These are phyloP conservation scores for Leptoclinus maculatus DNA, from an alignment of 2,797 vertebrate genomes.

Conservation along the genomic window DNA sequence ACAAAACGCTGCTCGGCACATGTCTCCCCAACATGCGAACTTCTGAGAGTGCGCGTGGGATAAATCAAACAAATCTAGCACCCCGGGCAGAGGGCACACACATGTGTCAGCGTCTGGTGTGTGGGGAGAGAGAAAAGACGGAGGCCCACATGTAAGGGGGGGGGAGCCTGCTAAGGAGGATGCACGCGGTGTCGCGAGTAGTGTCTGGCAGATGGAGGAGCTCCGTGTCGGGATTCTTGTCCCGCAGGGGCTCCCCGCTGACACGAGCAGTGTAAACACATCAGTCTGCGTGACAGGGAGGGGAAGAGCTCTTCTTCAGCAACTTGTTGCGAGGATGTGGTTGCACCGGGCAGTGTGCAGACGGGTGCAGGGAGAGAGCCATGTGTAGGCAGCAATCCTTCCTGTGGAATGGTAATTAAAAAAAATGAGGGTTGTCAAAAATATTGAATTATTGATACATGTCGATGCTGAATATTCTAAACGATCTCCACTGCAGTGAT, in stretches of 20 bases:
- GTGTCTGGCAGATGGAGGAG: slow-evolving; percentile 62
- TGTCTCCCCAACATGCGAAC: slow-evolving; percentile 52
- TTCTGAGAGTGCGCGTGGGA: slow-evolving; percentile 62
- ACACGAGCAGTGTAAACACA: slow-evolving; percentile 45
- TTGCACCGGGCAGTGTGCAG: neutral
- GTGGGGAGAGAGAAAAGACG: slow-evolving; percentile 29
- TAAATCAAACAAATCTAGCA: slow-evolving; percentile 62
- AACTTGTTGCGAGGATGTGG: neutral
- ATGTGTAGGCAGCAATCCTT: neutral
- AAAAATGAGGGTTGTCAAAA: neutral
- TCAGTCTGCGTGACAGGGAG: slow-evolving; percentile 18
- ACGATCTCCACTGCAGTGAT: too few relatives aligned
- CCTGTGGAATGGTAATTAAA: neutral
- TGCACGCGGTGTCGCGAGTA: slow-evolving; percentile 36
- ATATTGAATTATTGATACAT: too few relatives aligned
- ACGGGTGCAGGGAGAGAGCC: neutral
- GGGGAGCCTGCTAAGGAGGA: slow-evolving; percentile 2
- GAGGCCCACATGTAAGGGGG: slow-evolving; percentile 59
- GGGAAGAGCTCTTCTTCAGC: neutral
- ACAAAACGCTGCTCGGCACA: slow-evolving; percentile 58
- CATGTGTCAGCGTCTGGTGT: slow-evolving; percentile 52
- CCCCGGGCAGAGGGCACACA: slow-evolving; percentile 43
- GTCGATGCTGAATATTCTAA: too few relatives aligned
- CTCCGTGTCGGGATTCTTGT: slow-evolving; percentile 36
- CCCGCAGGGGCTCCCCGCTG: slow-evolving; percentile 8